phyloP scores from a whole-genome alignment of 2,113 vertebrate species.

The Clarias batrachus region DNA sequence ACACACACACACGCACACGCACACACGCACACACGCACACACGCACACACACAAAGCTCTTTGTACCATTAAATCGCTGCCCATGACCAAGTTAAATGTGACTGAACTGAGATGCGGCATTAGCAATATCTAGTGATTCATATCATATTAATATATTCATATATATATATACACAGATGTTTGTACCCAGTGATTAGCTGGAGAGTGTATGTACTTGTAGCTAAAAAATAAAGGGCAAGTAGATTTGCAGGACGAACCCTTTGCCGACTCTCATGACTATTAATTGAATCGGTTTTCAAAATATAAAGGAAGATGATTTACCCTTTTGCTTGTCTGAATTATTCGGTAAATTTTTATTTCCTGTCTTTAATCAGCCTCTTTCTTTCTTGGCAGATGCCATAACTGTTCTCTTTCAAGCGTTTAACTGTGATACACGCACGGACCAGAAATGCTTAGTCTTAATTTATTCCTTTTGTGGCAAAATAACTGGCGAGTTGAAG shows the following conservation, averaged over 20 bases:
- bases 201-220: conserved; percentile 12
- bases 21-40: background rate
- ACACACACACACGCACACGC: background rate
- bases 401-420: conserved; percentile 71
- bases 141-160: background rate
- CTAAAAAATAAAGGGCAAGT: conserved; percentile 59
- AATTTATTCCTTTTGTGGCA: conserved; percentile 99
- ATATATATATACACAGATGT: too few species aligned
- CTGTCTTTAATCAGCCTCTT: conserved; percentile 26
- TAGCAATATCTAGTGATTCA: background rate
- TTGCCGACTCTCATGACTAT: conserved; percentile 72
- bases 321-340: conserved; percentile 70
- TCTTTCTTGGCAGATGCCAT: conserved; percentile 68
- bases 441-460: conserved; percentile 84
- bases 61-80: conserved; percentile 16
- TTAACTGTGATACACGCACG: conserved; percentile 65
- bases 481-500: conserved; percentile 97
- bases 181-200: background rate
- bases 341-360: conserved; percentile 52
- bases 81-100: conserved; percentile 7
- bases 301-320: conserved; percentile 74
- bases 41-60: background rate
- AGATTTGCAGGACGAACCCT: conserved; percentile 56
- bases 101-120: conserved; percentile 16
- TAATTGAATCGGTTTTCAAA: conserved; percentile 75